Evolutionary conservation across 2,888 invertebrate genomes (phyloP).

Genomic region (Callinectes sapidus): DNA sequence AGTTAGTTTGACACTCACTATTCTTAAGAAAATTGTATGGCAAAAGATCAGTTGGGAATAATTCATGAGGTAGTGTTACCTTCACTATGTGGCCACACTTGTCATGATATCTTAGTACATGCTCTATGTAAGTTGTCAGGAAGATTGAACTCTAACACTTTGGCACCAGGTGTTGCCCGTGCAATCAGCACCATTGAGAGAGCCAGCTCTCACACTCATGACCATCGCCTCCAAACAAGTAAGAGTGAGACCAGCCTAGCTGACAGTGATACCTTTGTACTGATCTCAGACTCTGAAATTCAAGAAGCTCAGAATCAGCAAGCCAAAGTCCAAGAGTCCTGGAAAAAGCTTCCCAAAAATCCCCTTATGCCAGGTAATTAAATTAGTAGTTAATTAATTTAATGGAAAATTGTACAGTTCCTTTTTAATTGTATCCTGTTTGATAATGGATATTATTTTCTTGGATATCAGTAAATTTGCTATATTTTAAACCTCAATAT

Average conservation of each 20-base stretch:
- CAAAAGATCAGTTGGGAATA: too few relatives aligned
- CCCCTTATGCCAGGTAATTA: constrained; percentile 77
- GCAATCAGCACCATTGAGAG: constrained; percentile 74
- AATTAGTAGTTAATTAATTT: not conserved
- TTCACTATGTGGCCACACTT: too few relatives aligned
- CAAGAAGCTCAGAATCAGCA: constrained; percentile 74
- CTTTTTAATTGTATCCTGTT: not conserved
- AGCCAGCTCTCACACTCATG: constrained; percentile 73
- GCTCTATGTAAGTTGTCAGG: too few relatives aligned
- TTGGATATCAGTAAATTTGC: not conserved
- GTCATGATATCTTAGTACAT: too few relatives aligned
- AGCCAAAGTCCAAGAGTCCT: constrained; percentile 44
- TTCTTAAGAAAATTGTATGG: too few relatives aligned
- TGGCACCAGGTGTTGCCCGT: constrained; percentile 61
- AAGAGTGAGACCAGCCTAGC: constrained; percentile 94
- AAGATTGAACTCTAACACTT: not conserved
- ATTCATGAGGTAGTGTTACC: not conserved
- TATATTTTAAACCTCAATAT: not conserved
- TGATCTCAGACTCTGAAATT: constrained; percentile 79
- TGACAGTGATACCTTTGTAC: constrained; percentile 86
- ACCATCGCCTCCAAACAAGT: constrained; percentile 82
- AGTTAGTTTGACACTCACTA: too few relatives aligned
- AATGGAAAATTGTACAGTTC: not conserved
- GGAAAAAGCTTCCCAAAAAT: constrained; percentile 76
- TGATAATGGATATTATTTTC: not conserved